Base-by-base conservation (phyloP, 2,113 vertebrate species). In the Kryptolebias marmoratus region DNA sequence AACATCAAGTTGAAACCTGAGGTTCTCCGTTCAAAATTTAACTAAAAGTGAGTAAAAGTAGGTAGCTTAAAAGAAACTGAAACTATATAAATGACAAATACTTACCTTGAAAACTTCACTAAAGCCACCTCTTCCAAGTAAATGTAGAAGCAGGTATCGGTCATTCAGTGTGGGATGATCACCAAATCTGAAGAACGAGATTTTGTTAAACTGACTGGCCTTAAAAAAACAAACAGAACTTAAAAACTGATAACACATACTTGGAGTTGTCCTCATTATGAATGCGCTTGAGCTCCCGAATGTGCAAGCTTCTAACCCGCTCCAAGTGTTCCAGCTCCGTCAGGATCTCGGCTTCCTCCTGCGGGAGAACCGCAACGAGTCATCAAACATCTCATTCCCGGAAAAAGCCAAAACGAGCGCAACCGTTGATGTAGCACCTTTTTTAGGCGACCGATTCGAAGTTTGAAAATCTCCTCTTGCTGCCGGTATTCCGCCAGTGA, bases 211-310 rank as follows among this genome's bases (percentile, higher is more conserved):
- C 13, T 36, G 15, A 42, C 1, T 53, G 16, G 10, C 5, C 18
- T 44, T 22, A 14, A 13, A 16, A 0, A 16, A 7, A 11, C 9
- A 30, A 44, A 14, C 9, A 27, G 10, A 52, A 3, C 13, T 52
- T 58, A 39, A 30, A 60, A 14, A 42, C 16, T 39, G 28, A 55
- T 1, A 42, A 42, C 66, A 85, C 97, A 79, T 93, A 98, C 97
- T 96, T 96, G 14, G 97, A 98, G 81, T 96, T 98, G 94, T 98
- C 97, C 93, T 98, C 97, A 69, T 97, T 98, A 83, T 97, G 96
- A 94, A 98, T 98, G 90, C 96, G 95, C 94, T 97, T 98, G 80
- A 98, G 93, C 91, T 98, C 97, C 81, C 96, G 95, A 91, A 98
- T 98, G 93, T 98, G 97, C 87, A 98, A 92, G 93, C 97, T 98